Base-by-base conservation (phyloP, 2,888 invertebrate genomes). In the Megalurothrips usitatus region DNA sequence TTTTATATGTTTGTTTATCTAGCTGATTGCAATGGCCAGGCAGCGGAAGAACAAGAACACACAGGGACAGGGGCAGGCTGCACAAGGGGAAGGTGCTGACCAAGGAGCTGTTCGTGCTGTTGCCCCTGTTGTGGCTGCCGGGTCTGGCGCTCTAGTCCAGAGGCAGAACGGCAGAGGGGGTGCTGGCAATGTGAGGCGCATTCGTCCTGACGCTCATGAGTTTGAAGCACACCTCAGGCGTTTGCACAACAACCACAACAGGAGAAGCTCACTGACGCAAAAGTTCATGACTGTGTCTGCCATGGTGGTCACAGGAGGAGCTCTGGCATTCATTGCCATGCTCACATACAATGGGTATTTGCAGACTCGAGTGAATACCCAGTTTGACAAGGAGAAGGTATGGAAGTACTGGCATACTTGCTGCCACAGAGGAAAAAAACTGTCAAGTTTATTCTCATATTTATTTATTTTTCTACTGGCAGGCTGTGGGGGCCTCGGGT, bases 291-390 rank as follows among this genome's bases (percentile, higher is more conserved):
- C 68, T 75, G 68, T 75, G 9, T 23, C 68, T 75, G 68, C 26
- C 23, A 75, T 75, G 12, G 68, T 26, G 12, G 23, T 23, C 12
- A 75, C 68, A 26, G 68, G 26, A 10, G 68, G 23, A 26, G 68
- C 26, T 23, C 68, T 75, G 12, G 23, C 68, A 8, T 9, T 75
- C 12, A 75, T 75, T 75, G 23, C 23, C 26, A 12, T 75, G 23
- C 26, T 75, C 12, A 75, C 68, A 9, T 94, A 93, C 84, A 88
- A 93, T 85, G 96, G 96, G 1, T 96, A 96, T 86, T 87, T 96
- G 83, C 96, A 96, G 88, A 96, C 96, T 0, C 89, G 96, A 84
- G 95, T 97, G 0, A 96, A 95, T 86, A 96, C 96, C 0, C 96
- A 95, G 0, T 93, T 93, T 83, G 92, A 93, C 85, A 91, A 92